phyloP scores from a whole-genome alignment of 2,888 invertebrate species.

The Apoda limacodes region DNA sequence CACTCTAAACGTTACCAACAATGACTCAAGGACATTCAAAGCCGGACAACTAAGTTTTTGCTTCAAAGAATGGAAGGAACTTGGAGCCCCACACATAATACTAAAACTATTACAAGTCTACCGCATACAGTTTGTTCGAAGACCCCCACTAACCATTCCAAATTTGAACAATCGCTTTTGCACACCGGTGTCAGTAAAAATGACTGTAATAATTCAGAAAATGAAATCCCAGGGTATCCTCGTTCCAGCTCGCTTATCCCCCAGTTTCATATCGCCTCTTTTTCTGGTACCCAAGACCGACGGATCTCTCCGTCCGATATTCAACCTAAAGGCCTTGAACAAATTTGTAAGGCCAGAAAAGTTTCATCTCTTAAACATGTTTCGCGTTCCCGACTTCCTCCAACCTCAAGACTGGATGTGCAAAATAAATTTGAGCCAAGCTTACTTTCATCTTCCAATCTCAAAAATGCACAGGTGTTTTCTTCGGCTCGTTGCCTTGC shows the following conservation, averaged over 20 bases:
- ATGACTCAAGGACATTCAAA: constrained; percentile 3
- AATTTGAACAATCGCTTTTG: constrained; percentile 1
- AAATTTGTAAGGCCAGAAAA: constrained; percentile 8
- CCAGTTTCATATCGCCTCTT: constrained; percentile 15
- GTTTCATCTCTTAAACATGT: constrained; percentile 13
- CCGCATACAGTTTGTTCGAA: constrained; percentile 5
- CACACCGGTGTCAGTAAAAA: constrained; percentile 8
- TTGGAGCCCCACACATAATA: constrained; percentile 4
- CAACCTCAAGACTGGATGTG: no score
- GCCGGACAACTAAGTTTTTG: background rate
- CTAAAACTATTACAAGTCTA: constrained; percentile 4
- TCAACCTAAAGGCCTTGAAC: constrained; percentile 5
- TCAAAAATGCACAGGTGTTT: constrained; percentile 11
- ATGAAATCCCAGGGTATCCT: constrained; percentile 16
- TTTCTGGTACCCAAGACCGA: constrained; percentile 7
- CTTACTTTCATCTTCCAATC: no score
- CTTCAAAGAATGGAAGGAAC: background rate
- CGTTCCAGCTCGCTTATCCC: constrained; percentile 4
- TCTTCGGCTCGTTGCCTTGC: constrained; percentile 15
- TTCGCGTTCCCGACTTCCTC: constrained; percentile 12
- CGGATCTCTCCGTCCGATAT: constrained; percentile 3
- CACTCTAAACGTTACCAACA: background rate
- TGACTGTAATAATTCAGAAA: constrained; percentile 11
- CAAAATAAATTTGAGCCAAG: no score
- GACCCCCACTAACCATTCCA: constrained; percentile 2